Base-by-base conservation (phyloP, 2,797 vertebrate genomes). In the Silurus aristotelis region DNA sequence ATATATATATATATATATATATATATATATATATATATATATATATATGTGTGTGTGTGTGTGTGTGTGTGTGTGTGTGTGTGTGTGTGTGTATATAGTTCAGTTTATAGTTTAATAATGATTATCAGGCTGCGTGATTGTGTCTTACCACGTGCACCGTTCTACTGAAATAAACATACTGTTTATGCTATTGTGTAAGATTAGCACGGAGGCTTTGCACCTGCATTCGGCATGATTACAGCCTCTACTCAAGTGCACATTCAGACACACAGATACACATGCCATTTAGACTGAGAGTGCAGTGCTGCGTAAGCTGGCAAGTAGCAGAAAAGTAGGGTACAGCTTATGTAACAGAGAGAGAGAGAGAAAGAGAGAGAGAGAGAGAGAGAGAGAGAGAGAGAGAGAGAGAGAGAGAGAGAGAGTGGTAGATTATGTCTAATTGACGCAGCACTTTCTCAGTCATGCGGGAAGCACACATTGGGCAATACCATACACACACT, bases 381-480 rank as follows among this genome's bases (percentile, higher is more conserved):
- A 52, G 46, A 52, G 46, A 25, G 13, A 52, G 72, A 52, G 48
- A 52, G 60, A 9, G 58, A 61, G 55, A 20, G 72, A 80, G 58
- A 81, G 68, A 55, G 58, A 64, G 67, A 48, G 64, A 80, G 60
- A 76, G 38, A 61, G 76, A 27, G 46, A 85, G 66, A 71, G 0
- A 68, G 73, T 20, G 38, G 25, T 61, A 43, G 70, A 86, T 82
- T 82, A 68, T 6, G n/a, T 63, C 46, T 86, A 77, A 80, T 83
- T 80, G 63, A 76, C 22, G 20, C 68, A 76, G 70, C 31, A 8
- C 13, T 58, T 73, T 84, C 6, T 55, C 38, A 66, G 25, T 78
- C 55, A 73, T 56, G 75, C 31, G 70, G 73, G 63, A 87, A 77
- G 61, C 63, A 87, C 22, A 38, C 14, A 38, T 20, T n/a, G 38